Percentiles rank a stretch among this genome's conserved stretches.
These are phyloP conservation scores for Xanthorhoe spadicearia DNA, from an alignment of 2,888 invertebrate genomes.

Conservation along the genomic window DNA sequence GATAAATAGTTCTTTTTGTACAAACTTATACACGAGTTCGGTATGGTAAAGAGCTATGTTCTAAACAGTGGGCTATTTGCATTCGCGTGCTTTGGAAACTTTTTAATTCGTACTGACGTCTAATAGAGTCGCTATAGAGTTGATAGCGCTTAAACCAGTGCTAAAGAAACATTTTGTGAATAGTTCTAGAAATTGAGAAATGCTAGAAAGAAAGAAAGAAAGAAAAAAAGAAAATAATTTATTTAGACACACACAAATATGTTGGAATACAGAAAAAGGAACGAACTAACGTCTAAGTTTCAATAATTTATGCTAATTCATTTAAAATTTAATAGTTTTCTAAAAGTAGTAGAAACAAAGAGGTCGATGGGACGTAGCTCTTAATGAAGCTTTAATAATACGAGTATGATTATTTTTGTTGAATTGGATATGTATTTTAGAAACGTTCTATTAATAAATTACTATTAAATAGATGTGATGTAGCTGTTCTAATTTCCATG, in stretches of 20 bases:
- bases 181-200: not conserved
- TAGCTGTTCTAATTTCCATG: constrained; percentile 6
- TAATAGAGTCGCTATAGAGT: not conserved
- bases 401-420: not conserved
- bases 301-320: not conserved
- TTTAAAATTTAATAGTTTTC: not conserved
- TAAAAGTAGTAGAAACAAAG: not conserved
- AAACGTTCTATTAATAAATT: not conserved
- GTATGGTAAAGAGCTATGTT: not conserved
- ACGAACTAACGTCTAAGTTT: not conserved
- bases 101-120: not conserved
- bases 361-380: not conserved
- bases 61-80: not conserved
- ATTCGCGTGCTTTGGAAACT: not conserved
- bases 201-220: not conserved
- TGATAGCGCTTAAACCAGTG: not conserved
- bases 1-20: constrained; percentile 10
- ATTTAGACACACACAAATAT: no score
- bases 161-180: not conserved
- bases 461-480: constrained; percentile 1
- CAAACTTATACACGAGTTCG: constrained; percentile 1
- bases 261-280: no score
- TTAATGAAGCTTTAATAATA: not conserved
- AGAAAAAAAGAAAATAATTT: no score
- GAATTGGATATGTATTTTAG: not conserved